Base-by-base conservation (phyloP, 2,888 invertebrate species). In the Protula sp. region DNA sequence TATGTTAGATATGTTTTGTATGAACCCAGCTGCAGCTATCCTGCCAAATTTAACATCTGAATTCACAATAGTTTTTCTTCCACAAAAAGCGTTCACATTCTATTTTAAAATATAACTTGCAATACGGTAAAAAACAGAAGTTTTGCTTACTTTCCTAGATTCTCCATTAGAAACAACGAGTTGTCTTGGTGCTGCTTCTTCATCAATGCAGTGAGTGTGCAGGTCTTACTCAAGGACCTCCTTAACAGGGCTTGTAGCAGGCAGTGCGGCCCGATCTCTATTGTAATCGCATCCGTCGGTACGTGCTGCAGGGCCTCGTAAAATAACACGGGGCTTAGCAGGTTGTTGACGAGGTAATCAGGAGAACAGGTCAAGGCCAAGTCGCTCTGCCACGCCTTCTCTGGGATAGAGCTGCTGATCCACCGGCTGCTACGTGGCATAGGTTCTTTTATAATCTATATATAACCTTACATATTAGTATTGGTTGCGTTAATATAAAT, bases 281-380 rank as follows among this genome's bases (percentile, higher is more conserved):
- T 85, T 64, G 89, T 86, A 67, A 94, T 84, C 3, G 94, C 92
- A 76, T 90, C 88, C 70, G 86, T 87, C 27, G 95, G 95, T 53
- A 95, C 85, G 75, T 88, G 87, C 68, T 85, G 82, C 65, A 94
- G 75, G 24, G 89, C 93, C 77, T 91, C 92, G 74, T 92, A 87
- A 86, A 92, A 94, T 52, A 91, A 85, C 56, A 94, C 94, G 19
- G 93, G 92, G 54, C 92, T 92, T 58, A 92, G 83, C 68, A 94
- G 83, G 82, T 94, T 94, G 84, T 94, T 92, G 27, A 92, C 92
- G 80, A 94, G 94, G 82, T 97, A 97, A 47, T 88, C 89, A 0
- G 91, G 89, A 55, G 92, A 92, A 67, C 91, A 92, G 70, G 87
- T 83, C 76, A 87, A 86, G 0, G 92, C 89, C 47, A 90, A 76